Base-by-base conservation (phyloP, 23 tunicate genomes). In the Clavelina lepadiformis region DNA sequence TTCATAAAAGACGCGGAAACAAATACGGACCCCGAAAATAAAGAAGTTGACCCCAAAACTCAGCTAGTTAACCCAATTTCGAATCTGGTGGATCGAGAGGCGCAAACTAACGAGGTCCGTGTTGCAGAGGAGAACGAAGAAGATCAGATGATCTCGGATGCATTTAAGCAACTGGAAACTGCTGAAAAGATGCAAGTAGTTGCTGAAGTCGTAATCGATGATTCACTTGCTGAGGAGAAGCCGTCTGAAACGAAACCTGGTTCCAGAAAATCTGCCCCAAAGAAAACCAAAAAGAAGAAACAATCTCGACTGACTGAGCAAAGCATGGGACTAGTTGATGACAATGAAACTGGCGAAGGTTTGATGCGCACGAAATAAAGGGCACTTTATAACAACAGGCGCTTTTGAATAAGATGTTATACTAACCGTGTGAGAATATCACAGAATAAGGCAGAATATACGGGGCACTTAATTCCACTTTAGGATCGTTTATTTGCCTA, bases 311-410 rank as follows among this genome's bases (percentile, higher is more conserved):
- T 33, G 24, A 35, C 51, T 34, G 81, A 51, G 24, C 56, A 46
- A 37, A 47, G 21, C 51, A 35, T 50, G 19, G 67, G 69, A 28
- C 38, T 75, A 33, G 26, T 68, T 58, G 78, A 73, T 37, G 91
- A 82, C 76, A 35, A 56, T 49, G 91, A 82, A 59, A 82, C 91
- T 44, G 91, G 91, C 45, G 91, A 82, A 82, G 91, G 91, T 82
- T 74, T 58, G 76, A 61, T 18, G 7, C 6, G 59, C 59, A 53
- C 59, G 19, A n/a, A n/a, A n/a, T n/a, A n/a, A n/a, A n/a, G n/a
- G n/a, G n/a, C n/a, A n/a, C n/a, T n/a, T n/a, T n/a, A n/a, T n/a
- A n/a, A n/a, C n/a, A n/a, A n/a, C n/a, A n/a, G n/a, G n/a, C n/a
- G n/a, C n/a, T n/a, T n/a, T n/a, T n/a, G n/a, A n/a, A n/a, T n/a